Base-by-base conservation (phyloP, 2,113 vertebrate genomes). In the Chrysemys picta region DNA sequence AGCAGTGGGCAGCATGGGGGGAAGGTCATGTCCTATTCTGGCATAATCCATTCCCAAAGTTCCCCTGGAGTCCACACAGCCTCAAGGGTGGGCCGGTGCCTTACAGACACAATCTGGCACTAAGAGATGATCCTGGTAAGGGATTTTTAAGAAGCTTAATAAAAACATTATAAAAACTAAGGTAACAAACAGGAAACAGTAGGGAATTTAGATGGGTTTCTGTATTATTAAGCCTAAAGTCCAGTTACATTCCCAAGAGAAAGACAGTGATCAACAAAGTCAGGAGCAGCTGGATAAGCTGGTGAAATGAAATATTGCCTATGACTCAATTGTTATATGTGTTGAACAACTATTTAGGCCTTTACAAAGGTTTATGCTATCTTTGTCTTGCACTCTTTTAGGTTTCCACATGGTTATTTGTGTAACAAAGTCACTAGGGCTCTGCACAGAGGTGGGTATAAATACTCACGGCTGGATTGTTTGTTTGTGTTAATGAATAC, bases 301-400 rank as follows among this genome's bases (percentile, higher is more conserved):
- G 81, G 3, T 78, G 76, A 78, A 80, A 85, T 59, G 56, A 93
- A 93, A 90, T 82, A 89, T 49, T n/a, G 80, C 0, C 1, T 54
- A 47, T 21, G 25, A 94, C 78, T 83, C 9, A 5, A 45, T n/a
- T 3, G 1, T 89, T 89, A 2, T 84, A 84, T 84, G 54, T 3
- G 14, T 80, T 90, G 27, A 79, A 53, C 79, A 86, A 78, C 84
- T 89, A 97, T 93, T 93, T 85, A 87, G 75, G 13, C 79, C 50
- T 94, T 96, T 89, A 93, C 4, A 52, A 91, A 95, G 53, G 45
- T 93, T 80, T 86, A 38, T 95, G 38, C 91, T 96, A 76, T 92
- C 84, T 96, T 97, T 97, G 31, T 82, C 69, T 89, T 10, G 57
- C 29, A 86, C 69, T 87, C 9, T 94, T 97, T 96, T 96, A 96